These are phyloP conservation scores for Anguilla anguilla DNA, from an alignment of 2,797 vertebrate species.

Conservation along the genomic window DNA sequence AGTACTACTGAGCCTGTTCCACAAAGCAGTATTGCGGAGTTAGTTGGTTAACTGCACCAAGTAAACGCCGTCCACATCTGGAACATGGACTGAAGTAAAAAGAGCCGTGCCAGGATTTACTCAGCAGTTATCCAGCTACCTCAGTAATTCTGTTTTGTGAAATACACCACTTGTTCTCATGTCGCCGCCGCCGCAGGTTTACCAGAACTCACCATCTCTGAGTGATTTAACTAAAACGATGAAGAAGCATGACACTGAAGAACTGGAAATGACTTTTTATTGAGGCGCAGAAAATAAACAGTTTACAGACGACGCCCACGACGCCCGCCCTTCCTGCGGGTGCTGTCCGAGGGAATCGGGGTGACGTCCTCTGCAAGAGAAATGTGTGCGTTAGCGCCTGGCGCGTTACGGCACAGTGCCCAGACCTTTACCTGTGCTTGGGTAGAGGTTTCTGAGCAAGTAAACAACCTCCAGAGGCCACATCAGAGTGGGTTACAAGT, in stretches of 20 bases:
- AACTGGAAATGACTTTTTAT: conserved; percentile 74
- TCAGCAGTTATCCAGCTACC: too few relatives aligned
- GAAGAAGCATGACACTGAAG: not conserved
- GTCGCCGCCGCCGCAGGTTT: too few relatives aligned
- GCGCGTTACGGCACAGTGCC: not conserved
- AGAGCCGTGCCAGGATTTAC: too few relatives aligned
- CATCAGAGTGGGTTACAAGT: not conserved
- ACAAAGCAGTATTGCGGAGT: too few relatives aligned
- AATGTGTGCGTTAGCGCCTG: not conserved
- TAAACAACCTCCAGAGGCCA: not conserved
- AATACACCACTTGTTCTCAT: too few relatives aligned
- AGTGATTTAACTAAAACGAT: not conserved
- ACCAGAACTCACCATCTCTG: not conserved
- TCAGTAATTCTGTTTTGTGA: too few relatives aligned
- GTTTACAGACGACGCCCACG: conserved; percentile 93
- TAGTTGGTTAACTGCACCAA: too few relatives aligned
- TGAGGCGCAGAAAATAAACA: conserved; percentile 58
- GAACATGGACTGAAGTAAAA: too few relatives aligned
- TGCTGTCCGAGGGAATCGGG: conserved; percentile 97
- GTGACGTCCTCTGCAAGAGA: conserved; percentile 90
- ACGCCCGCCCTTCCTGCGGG: conserved; percentile 96
- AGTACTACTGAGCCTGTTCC: too few relatives aligned
- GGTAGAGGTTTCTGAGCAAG: not conserved
- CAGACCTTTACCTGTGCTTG: not conserved
- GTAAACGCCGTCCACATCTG: too few relatives aligned